Evolutionary conservation across 2,113 vertebrate genomes (phyloP).

Genomic region (Chlamydotis undulata): DNA sequence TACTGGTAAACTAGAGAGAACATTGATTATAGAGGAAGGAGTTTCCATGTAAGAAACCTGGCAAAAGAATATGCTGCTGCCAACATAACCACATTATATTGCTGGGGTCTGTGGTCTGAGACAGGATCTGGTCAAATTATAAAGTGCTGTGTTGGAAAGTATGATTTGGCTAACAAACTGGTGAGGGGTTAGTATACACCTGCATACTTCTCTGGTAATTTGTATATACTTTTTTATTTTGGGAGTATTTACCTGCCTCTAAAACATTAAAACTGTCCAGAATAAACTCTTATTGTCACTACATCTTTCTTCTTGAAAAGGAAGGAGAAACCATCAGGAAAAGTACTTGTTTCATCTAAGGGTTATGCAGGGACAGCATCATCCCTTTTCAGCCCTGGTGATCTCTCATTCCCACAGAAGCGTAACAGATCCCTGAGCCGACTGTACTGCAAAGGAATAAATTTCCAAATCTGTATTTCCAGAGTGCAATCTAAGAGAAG

Average conservation of each 20-base stretch:
- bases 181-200: not conserved
- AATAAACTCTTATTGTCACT: not conserved
- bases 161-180: not conserved
- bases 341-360: not conserved
- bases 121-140: not conserved
- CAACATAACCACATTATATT: not conserved
- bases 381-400: not conserved
- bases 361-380: not conserved
- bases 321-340: not conserved
- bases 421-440: not conserved
- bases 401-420: not conserved
- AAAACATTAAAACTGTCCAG: not conserved
- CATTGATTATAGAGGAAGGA: not conserved
- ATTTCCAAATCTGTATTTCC: not conserved
- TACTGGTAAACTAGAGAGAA: not conserved
- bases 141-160: not conserved
- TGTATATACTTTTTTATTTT: not conserved
- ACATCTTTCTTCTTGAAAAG: not conserved
- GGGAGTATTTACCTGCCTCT: not conserved
- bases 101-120: not conserved
- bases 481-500: not conserved
- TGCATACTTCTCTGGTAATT: not conserved
- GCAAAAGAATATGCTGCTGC: not conserved
- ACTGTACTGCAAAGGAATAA: not conserved
- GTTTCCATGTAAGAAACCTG: not conserved